Evolutionary conservation across 2,888 invertebrate genomes (phyloP).

Genomic region (Lochmaea capreae): DNA sequence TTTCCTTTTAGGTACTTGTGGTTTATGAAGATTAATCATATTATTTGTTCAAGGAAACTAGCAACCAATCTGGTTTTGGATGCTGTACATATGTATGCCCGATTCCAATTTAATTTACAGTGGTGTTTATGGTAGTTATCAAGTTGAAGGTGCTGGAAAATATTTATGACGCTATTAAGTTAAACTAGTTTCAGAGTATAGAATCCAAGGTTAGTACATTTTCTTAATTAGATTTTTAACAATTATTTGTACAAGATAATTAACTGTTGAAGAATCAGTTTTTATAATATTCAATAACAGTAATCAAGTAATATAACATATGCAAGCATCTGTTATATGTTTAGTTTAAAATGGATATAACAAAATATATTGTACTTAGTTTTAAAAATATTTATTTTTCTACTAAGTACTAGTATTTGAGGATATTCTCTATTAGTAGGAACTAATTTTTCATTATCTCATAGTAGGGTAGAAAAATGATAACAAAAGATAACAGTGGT

Average conservation of each 20-base stretch:
- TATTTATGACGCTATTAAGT: conserved; percentile 8
- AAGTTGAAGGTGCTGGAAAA: conserved; percentile 1
- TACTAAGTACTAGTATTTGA: no score
- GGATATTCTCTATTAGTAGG: no score
- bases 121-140: not conserved
- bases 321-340: not conserved
- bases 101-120: not conserved
- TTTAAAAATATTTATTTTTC: no score
- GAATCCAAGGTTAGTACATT: conserved; percentile 2
- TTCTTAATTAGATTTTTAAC: not conserved
- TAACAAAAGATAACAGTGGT: no score
- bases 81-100: not conserved
- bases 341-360: no score
- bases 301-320: not conserved
- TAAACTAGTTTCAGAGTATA: not conserved
- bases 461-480: no score
- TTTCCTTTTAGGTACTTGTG: not conserved
- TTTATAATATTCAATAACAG: not conserved
- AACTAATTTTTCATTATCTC: no score
- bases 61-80: not conserved
- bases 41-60: conserved; percentile 1
- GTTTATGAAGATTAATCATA: not conserved
- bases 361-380: no score
- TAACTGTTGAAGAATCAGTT: not conserved
- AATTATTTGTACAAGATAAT: not conserved